Base-by-base conservation (phyloP, 2,113 vertebrate genomes). In the Garra rufa region DNA sequence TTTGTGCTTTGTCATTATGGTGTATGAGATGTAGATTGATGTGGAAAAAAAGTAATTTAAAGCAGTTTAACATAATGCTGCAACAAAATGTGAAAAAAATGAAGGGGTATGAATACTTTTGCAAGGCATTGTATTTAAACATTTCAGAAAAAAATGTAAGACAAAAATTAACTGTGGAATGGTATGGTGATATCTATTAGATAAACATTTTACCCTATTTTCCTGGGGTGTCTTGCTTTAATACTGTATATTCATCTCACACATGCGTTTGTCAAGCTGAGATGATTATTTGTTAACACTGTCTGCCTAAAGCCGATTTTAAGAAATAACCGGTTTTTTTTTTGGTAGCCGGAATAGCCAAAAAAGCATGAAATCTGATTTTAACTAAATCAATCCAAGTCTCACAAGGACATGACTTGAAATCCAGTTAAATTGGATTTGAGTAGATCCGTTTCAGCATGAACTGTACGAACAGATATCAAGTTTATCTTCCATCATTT, bases 281-380 rank as follows among this genome's bases (percentile, higher is more conserved):
- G 71, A 28, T 46, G 3, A 28, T 48, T 17, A 43, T 71, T 73
- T 73, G 43, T 73, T 24, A 71, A 30, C 71, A 50, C 44, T 48
- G 71, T 14, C 24, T 0, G 14, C n/a, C 44, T 74, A 74, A 50
- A 50, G 15, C 43, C 73, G 24, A 50, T 46, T 73, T 46, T 73
- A 19, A 44, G 21, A 21, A 41, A 73, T 41, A 75, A 10, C 46
- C 48, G n/a, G n/a, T n/a, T n/a, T 6, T 19, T 30, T 75, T 75
- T 44, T 71, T 67, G n/a, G 73, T 30, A 75, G 24, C 43, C 69
- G 14, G 38, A 73, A 71, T 44, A 11, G 71, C 24, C 1, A 50
- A 48, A 46, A 17, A 74, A 75, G 44, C 46, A 75, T 75, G 73
- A 75, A 75, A 75, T 75, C 46, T 30, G 73, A 74, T 50, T 74